Evolutionary conservation across 1,140 invertebrate genomes (phyloP), one percentile per base, ranked within the genome.

Genomic region (Apis cerana): DNA sequence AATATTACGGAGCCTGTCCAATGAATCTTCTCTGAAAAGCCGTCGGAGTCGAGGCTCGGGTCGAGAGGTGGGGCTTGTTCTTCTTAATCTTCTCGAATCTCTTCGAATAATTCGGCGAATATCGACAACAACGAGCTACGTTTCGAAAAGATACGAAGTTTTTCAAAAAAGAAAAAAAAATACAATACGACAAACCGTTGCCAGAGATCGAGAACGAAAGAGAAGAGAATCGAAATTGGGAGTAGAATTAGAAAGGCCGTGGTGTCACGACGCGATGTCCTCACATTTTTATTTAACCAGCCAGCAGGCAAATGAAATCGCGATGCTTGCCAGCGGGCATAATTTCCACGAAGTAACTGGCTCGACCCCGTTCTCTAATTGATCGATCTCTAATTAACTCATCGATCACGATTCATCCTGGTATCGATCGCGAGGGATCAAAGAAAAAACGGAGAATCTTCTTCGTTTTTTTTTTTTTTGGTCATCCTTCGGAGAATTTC

Each of bases 311-410:
- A 65, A 52, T 62, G 19, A 65, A 80, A 75, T 75, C 27, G 70
- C 62, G 71, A 80, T 62, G 33, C 59, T 56, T 80, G 79, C 70
- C 79, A 80, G 27, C 79, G 70, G 68, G 59, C 79, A 75, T 80
- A 75, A 80, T 81, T 74, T 86, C 72, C 84, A 70, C 71, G 76
- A 78, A 77, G 48, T 64, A 48, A 17, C 50, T 54, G 59, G 82
- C 21, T n/a, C 71, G 71, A 82, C n/a, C 48, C 58, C 27, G 64
- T 78, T 71, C 82, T 75, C 84, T 67, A 75, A 79, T 86, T 85
- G 74, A 82, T 86, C 70, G 62, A 75, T 78, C 70, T 78, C 54
- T 64, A 86, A 86, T 82, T 82, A 77, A 82, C 58, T 68, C 17
- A 43, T 19, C 62, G 67, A 76, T 72, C 61, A 72, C 52, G 23